Base-by-base conservation (phyloP, 1,140 invertebrate genomes). In the Pseudachorutes palmiensis region DNA sequence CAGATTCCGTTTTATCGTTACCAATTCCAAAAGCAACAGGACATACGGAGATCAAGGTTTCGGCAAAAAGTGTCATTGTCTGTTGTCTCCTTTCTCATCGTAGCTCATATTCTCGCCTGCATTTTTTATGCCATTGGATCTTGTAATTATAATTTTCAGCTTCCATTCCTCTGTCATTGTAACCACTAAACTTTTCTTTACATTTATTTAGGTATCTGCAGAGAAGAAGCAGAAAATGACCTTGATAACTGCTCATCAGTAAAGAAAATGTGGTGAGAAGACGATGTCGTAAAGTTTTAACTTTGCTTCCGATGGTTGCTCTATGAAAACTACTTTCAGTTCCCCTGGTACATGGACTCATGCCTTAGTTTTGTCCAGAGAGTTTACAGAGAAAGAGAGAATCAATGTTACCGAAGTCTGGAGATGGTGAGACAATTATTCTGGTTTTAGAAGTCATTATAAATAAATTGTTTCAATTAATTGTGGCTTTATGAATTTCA, bases 101-200 rank as follows among this genome's bases (percentile, higher is more conserved):
- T 66, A 33, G 65, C 65, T 16, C 65, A 66, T 29, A 28, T 66
- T 14, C 30, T 66, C 22, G 65, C 65, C 9, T 66, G 65, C 32
- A 14, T 66, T 9, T 66, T 66, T 48, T 66, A 66, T 29, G 2
- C 12, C 3, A 66, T 66, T 60, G 59, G 55, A 26, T 5, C 51
- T 55, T 55, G 51, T 55, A 26, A 55, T 9, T 55, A 5, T 9
- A 26, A 55, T 16, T 5, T 55, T 26, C 12, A 55, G 3, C 24
- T 14, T 9, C 24, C 9, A 19, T 12, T 55, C 5, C 9, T 24
- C 24, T 16, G 24, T 9, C 24, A 14, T 55, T 55, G 5, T 55
- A 14, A 24, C 3, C 9, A 55, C 5, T 55, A 55, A 24, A 14
- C 9, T 14, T 16, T 16, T 55, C 24, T 55, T 5, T 19, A 19